Evolutionary conservation across 2,888 invertebrate genomes (phyloP), one percentile per base, ranked within the genome.

Genomic region (Eubasilissa splendida): DNA sequence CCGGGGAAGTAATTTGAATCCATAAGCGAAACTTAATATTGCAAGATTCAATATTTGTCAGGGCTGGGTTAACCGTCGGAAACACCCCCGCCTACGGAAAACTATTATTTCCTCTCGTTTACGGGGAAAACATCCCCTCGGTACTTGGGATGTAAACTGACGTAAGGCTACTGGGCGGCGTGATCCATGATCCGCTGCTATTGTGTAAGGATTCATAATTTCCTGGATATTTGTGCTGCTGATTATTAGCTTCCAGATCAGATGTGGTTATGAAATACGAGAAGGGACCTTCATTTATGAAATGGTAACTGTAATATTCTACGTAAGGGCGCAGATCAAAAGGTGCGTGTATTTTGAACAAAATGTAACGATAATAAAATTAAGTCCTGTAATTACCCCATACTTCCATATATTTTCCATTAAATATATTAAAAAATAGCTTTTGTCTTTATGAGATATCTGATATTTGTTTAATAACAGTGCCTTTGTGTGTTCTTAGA

Each of bases 51-150:
- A 58, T 58, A 58, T 58, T 58, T 58, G 58, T 58, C 11, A 58
- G 58, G n/a, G 12, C n/a, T 4, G 58, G 58, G 58, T 9, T 58
- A 58, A n/a, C 9, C 9, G 42, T 42, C 2, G 7, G 42, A 42
- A 42, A 4, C 58, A 4, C 11, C n/a, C 9, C 58, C 58, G 58
- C 58, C 58, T n/a, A 4, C 58, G 3, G 42, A 58, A 58, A 58
- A 58, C 58, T 58, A 58, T 58, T 58, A 58, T 58, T 58, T 58
- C 58, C 11, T n/a, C 58, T 58, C 11, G n/a, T 58, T 58, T 58
- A 58, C 58, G 9, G n/a, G 42, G 58, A 58, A 58, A 58, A 58
- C 58, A 58, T 58, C 58, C 58, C 58, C 9, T n/a, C 58, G 42
- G 22, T 42, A 1, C 42, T 42, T 42, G n/a, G 58, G 58, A 10